phyloP scores from a whole-genome alignment of 2,797 vertebrate species.

The Yasuhikotakia modesta region DNA sequence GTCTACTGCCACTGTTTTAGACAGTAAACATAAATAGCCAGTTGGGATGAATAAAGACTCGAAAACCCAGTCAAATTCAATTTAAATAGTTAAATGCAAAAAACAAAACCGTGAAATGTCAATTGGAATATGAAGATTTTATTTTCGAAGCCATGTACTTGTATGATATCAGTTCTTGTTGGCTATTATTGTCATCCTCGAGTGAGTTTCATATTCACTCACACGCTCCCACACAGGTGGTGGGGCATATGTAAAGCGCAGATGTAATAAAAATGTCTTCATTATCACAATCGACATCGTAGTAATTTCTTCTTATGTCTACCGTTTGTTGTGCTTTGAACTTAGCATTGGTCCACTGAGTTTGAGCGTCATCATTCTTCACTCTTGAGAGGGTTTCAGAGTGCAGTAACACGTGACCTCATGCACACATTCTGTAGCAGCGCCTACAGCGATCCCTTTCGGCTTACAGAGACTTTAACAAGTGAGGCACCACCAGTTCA shows the following conservation, averaged over 20 bases:
- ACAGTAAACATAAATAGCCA: constrained; percentile 50
- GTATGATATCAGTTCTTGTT: background rate
- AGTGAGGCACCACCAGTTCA: constrained; percentile 21
- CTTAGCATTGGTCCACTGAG: constrained; percentile 64
- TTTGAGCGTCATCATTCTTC: constrained; percentile 72
- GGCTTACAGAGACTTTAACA: constrained; percentile 77
- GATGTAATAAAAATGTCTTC: constrained; percentile 59
- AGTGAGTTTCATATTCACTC: background rate
- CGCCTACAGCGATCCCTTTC: constrained; percentile 86
- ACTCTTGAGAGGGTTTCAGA: constrained; percentile 73
- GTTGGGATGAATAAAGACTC: constrained; percentile 27
- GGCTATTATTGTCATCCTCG: background rate
- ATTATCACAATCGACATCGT: constrained; percentile 62
- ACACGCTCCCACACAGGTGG: constrained; percentile 1
- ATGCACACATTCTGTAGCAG: constrained; percentile 76
- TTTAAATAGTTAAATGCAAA: too few relatives aligned
- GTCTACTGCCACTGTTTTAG: constrained; percentile 49
- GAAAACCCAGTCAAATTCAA: too few relatives aligned
- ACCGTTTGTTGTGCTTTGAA: constrained; percentile 45
- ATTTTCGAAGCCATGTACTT: background rate
- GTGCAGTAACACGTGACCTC: constrained; percentile 68
- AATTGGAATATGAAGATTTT: background rate
- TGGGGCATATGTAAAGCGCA: constrained; percentile 22
- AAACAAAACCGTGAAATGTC: background rate
- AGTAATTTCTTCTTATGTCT: constrained; percentile 58